These are phyloP conservation scores for Eurosta solidaginis DNA, from an alignment of 1,140 invertebrate species.

Conservation along the genomic window DNA sequence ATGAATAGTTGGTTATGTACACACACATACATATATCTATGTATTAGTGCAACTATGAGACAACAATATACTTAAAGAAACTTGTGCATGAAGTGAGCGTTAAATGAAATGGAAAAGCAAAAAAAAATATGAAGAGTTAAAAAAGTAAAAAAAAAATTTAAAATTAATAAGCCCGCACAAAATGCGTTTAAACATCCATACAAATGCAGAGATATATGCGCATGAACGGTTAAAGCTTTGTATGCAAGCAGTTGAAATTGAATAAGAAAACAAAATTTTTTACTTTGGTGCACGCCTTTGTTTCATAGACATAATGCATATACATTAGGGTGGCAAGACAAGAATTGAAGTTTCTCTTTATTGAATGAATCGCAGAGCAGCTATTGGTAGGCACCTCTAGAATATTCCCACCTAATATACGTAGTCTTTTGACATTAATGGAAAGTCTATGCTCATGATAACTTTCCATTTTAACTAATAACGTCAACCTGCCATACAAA, in stretches of 20 bases:
- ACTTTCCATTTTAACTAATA: too few species aligned
- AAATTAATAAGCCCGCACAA: background rate
- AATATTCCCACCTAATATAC: too few species aligned
- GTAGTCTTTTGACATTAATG: too few species aligned
- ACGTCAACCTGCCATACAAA: too few species aligned
- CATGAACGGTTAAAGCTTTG: background rate
- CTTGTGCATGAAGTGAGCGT: background rate
- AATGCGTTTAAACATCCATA: background rate
- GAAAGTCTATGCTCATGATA: too few species aligned
- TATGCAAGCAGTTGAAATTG: background rate
- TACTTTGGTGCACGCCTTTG: background rate
- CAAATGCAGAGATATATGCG: background rate
- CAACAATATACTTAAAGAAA: background rate
- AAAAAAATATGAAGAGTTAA: background rate
- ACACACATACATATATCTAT: background rate
- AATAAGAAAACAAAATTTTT: background rate
- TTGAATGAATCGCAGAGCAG: too few species aligned
- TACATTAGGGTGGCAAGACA: too few species aligned
- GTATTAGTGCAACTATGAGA: background rate
- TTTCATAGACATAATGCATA: background rate
- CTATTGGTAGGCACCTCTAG: too few species aligned
- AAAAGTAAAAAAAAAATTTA: constrained; percentile 4
- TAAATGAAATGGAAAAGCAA: background rate
- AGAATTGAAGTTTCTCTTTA: too few species aligned
- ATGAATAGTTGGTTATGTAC: too few species aligned